Conservation (phyloP, 2,888 invertebrate genomes). For the Sinotaia quadrata region DNA sequence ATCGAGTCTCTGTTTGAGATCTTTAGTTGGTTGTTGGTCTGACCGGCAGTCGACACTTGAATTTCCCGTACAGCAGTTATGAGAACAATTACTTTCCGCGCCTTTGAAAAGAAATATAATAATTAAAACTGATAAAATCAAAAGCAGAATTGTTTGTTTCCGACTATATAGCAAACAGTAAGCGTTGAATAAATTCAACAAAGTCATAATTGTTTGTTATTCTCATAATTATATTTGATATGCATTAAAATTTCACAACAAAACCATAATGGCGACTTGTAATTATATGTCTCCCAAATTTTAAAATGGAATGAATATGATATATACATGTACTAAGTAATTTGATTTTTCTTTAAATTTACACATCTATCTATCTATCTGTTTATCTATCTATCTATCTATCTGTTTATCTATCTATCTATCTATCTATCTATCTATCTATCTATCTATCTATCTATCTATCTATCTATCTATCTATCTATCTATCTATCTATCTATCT, state of each 20-base stretch:
- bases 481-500: background rate
- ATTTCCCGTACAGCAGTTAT: background rate
- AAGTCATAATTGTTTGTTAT: too few species aligned
- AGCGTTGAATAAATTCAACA: too few species aligned
- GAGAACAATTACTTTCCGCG: background rate
- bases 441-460: conserved; percentile 3
- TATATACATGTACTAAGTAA: background rate
- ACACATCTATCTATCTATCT: too few species aligned
- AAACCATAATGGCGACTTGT: too few species aligned
- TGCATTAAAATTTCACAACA: too few species aligned
- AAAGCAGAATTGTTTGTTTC: too few species aligned
- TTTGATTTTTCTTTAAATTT: background rate
- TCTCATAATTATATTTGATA: background rate
- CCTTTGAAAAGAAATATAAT: background rate
- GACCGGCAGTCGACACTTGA: background rate
- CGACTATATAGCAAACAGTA: too few species aligned
- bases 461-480: conserved; percentile 5
- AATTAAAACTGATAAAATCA: background rate
- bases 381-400: too few species aligned
- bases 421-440: background rate
- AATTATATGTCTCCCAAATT: too few species aligned
- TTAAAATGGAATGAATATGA: too few species aligned
- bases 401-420: too few species aligned
- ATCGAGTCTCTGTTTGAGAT: background rate
- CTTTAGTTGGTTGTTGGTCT: background rate